Evolutionary conservation across 2,797 vertebrate genomes (phyloP).

Genomic region (Meriones psammophilus): DNA sequence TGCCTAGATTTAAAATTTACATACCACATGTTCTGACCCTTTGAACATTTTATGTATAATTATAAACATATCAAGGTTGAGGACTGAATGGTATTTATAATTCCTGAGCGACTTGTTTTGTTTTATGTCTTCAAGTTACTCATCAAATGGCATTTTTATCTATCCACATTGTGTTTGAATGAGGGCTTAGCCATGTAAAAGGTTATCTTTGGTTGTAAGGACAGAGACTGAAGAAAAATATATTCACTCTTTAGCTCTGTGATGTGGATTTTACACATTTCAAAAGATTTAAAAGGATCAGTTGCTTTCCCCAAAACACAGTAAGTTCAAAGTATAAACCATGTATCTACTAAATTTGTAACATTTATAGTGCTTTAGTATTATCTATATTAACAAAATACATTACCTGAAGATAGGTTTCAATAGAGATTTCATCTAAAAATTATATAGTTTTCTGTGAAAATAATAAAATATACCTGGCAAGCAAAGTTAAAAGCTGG

Average conservation of each 20-base stretch:
- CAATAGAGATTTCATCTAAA: background rate
- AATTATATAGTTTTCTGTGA: background rate
- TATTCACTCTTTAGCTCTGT: background rate
- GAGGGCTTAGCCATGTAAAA: background rate
- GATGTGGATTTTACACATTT: constrained; percentile 14
- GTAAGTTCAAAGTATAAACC: constrained; percentile 33
- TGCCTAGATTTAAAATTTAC: background rate
- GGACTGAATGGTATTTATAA: background rate
- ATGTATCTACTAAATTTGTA: background rate
- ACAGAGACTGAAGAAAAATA: constrained; percentile 21
- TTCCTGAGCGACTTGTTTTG: background rate
- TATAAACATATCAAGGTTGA: background rate
- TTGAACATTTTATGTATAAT: background rate
- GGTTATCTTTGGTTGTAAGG: background rate
- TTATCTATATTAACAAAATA: background rate
- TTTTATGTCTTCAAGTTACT: background rate
- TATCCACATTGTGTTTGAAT: constrained; percentile 28
- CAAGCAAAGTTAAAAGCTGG: background rate
- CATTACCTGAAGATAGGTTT: background rate
- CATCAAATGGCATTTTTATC: background rate
- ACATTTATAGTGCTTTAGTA: background rate
- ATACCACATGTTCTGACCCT: background rate
- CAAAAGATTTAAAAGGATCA: constrained; percentile 47
- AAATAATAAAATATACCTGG: background rate
- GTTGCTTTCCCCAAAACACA: constrained; percentile 12